Conservation (phyloP, 2,888 invertebrate species). For the Ochropacha duplaris region DNA sequence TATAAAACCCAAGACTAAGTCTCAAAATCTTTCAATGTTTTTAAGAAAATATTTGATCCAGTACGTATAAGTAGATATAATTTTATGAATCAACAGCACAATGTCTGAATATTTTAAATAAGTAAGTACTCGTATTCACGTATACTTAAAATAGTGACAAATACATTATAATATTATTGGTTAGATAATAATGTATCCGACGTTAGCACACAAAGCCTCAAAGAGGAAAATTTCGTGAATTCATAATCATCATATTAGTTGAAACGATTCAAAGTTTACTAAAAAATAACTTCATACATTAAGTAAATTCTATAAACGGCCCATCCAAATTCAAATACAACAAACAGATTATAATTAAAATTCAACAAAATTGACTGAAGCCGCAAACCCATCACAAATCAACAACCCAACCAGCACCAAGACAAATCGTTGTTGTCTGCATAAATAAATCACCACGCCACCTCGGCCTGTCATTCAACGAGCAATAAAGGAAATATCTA, state of each 20-base stretch:
- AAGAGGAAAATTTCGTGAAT: background rate
- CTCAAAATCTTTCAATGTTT: too few relatives aligned
- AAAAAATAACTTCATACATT: background rate
- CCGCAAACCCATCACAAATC: background rate
- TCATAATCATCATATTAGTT: background rate
- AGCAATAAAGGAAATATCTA: slow-evolving; percentile 23
- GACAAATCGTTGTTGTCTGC: background rate
- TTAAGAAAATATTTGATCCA: too few relatives aligned
- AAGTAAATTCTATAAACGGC: background rate
- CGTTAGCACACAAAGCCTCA: too few relatives aligned
- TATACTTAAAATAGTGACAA: too few relatives aligned
- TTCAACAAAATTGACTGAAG: background rate
- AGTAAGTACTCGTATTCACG: too few relatives aligned
- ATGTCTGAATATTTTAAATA: too few relatives aligned
- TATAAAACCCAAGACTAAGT: too few relatives aligned
- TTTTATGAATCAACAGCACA: too few relatives aligned
- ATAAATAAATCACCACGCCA: slow-evolving; percentile 1
- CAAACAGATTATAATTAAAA: background rate
- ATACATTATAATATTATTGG: too few relatives aligned
- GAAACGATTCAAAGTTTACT: background rate
- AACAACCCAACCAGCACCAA: background rate
- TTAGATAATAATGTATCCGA: too few relatives aligned
- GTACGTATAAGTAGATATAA: too few relatives aligned
- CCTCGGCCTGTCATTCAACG: slow-evolving; percentile 1
- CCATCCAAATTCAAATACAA: background rate